Base-by-base conservation (phyloP, 2,797 vertebrate species). In the Synaphobranchus kaupii region DNA sequence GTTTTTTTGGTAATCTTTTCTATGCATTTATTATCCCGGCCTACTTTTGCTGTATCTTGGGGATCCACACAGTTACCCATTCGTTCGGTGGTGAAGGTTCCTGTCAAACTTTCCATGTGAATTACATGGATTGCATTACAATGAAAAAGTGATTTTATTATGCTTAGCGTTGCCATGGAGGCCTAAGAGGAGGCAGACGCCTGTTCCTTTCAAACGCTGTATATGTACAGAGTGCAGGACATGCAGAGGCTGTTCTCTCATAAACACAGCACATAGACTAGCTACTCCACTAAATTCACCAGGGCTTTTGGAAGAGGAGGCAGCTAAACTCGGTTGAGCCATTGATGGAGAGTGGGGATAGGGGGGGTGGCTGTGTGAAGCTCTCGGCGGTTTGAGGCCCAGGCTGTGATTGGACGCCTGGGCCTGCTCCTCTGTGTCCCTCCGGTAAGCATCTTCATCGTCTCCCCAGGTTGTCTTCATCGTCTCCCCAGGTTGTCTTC, bases 391-490 rank as follows among this genome's bases (percentile, higher is more conserved):
- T 84, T 84, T 34, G 54, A 58, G 83, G 28, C 56, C 82, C n/a
- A 5, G 22, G 52, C 50, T 34, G 52, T 56, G 82, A 84, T 84
- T 28, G 52, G 82, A 84, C 50, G 10, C 54, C 5, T n/a, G 56
- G 50, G 54, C n/a, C 84, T 34, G 85, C 80, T n/a, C 80, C 22
- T 88, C 87, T 48, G 83, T 88, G 87, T 85, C 87, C 85, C 63
- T 88, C 31, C 15, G 68, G 52, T 84, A 47, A 84, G 84, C 50
- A n/a, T n/a, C n/a, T n/a, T n/a, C n/a, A n/a, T n/a, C n/a, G n/a
- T n/a, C n/a, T n/a, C n/a, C n/a, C n/a, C n/a, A n/a, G n/a, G n/a
- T n/a, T n/a, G 13, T n/a, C n/a, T n/a, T n/a, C n/a, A n/a, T n/a
- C n/a, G n/a, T n/a, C n/a, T n/a, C n/a, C n/a, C n/a, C n/a, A n/a